Evolutionary conservation across 2,888 invertebrate genomes (phyloP).

Genomic region (Argynnis bischoffii): DNA sequence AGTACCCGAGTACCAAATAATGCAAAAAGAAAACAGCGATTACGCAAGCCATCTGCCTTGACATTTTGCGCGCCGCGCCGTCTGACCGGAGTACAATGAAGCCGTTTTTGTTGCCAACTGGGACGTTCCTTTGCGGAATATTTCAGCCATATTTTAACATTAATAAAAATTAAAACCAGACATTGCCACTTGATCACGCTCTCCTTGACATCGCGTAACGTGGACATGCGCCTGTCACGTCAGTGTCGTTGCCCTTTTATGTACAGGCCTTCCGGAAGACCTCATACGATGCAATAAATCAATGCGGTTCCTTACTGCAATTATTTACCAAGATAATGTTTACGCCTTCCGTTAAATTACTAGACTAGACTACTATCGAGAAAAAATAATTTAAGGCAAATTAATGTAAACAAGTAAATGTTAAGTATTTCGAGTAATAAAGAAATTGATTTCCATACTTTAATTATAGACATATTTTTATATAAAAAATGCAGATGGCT

Average conservation of each 20-base stretch:
- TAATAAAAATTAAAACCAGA: slow-evolving; percentile 36
- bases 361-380: too few relatives aligned
- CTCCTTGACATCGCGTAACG: slow-evolving; percentile 56
- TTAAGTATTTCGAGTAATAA: too few relatives aligned
- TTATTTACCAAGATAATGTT: slow-evolving; percentile 33
- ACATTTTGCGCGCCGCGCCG: slow-evolving; percentile 73
- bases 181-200: slow-evolving; percentile 63
- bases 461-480: too few relatives aligned
- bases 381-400: too few relatives aligned
- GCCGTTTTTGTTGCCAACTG: slow-evolving; percentile 53
- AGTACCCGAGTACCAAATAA: slow-evolving; percentile 19
- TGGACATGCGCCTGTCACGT: slow-evolving; percentile 46
- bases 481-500: too few relatives aligned
- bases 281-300: slow-evolving; percentile 34
- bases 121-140: slow-evolving; percentile 45
- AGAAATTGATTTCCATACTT: too few relatives aligned
- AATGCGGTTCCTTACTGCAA: slow-evolving; percentile 43
- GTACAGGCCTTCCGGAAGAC: slow-evolving; percentile 55
- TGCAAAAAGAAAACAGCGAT: slow-evolving; percentile 33
- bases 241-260: slow-evolving; percentile 62
- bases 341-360: slow-evolving; percentile 6
- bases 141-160: slow-evolving; percentile 31
- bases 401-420: too few relatives aligned
- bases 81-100: slow-evolving; percentile 52
- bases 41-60: slow-evolving; percentile 51